These are phyloP conservation scores for Odontesthes bonariensis DNA, from an alignment of 2,113 vertebrate genomes.

Conservation along the genomic window DNA sequence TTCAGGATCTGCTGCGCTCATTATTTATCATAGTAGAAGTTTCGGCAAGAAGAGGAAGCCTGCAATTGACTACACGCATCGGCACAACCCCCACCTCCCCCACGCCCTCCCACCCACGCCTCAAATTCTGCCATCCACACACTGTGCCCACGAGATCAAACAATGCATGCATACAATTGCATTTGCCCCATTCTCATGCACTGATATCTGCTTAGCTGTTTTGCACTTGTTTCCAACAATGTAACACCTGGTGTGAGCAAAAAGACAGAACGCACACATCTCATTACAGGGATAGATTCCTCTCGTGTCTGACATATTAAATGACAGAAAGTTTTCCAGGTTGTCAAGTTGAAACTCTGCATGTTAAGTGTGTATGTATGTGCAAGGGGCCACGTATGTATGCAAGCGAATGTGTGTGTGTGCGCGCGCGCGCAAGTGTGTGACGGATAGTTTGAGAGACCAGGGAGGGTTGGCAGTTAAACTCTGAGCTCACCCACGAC, in stretches of 20 bases:
- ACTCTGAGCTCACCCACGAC: slow-evolving; percentile 84
- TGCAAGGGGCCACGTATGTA: slow-evolving; percentile 35
- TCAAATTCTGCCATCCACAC: slow-evolving; percentile 11
- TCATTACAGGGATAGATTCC: slow-evolving; percentile 52
- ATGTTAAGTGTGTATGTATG: slow-evolving; percentile 38
- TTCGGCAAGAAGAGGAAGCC: slow-evolving; percentile 75
- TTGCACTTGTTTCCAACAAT: slow-evolving; percentile 34
- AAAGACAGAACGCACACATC: slow-evolving; percentile 33
- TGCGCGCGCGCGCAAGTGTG: slow-evolving; percentile 47
- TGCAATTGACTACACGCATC: slow-evolving; percentile 76
- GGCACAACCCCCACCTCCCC: slow-evolving; percentile 61
- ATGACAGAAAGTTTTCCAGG: slow-evolving; percentile 59
- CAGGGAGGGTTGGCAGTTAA: slow-evolving; percentile 81
- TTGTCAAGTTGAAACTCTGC: slow-evolving; percentile 50
- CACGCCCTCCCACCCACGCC: slow-evolving; percentile 35
- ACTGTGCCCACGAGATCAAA: slow-evolving; percentile 26
- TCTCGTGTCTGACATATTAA: slow-evolving; percentile 53
- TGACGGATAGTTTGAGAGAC: slow-evolving; percentile 79
- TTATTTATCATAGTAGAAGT: slow-evolving; percentile 86
- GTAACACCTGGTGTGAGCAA: slow-evolving; percentile 36
- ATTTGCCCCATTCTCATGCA: slow-evolving; percentile 20
- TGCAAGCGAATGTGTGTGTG: slow-evolving; percentile 11
- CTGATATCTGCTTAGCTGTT: slow-evolving; percentile 14
- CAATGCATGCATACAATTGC: slow-evolving; percentile 18
- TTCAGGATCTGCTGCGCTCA: slow-evolving; percentile 82